Evolutionary conservation across 2,113 vertebrate species (phyloP).

Genomic region (Epinephelus lanceolatus): DNA sequence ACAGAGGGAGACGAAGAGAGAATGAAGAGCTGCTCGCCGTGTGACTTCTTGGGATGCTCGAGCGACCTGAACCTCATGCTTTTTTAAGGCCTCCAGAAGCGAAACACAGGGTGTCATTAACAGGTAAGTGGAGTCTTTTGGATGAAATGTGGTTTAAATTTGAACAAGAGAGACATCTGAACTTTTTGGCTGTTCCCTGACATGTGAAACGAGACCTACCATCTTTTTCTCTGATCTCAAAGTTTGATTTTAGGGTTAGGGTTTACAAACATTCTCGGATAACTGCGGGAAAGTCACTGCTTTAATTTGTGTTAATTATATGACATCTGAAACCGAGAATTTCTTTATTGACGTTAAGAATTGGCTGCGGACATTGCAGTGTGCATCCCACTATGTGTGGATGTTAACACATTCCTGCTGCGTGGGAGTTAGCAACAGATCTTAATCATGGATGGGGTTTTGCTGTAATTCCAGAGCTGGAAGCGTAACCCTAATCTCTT

Average conservation of each 20-base stretch:
- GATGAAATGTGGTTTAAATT: slow-evolving; percentile 5
- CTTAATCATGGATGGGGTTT: slow-evolving; percentile 70
- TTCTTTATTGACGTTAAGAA: slow-evolving; percentile 15
- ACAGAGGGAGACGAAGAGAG: slow-evolving; percentile 1
- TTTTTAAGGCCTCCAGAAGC: slow-evolving; percentile 65
- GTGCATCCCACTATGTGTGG: slow-evolving; percentile 28
- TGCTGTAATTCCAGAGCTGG: slow-evolving; percentile 64
- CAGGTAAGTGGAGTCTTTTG: slow-evolving; percentile 63
- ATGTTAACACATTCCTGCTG: slow-evolving; percentile 45
- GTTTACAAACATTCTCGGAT: neutral
- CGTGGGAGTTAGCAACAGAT: slow-evolving; percentile 56
- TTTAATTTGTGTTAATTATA: neutral
- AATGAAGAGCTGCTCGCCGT: slow-evolving; percentile 34
- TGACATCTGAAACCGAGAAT: neutral
- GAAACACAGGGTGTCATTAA: slow-evolving; percentile 63
- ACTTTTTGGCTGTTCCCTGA: neutral
- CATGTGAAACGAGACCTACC: neutral
- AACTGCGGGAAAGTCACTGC: slow-evolving; percentile 12
- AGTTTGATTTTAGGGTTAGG: neutral
- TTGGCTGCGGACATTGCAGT: neutral
- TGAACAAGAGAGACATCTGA: neutral
- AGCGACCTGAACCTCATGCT: slow-evolving; percentile 43
- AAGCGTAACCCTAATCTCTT: slow-evolving; percentile 72
- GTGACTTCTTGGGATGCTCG: slow-evolving; percentile 68
- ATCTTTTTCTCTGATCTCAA: neutral